These are phyloP conservation scores for Parauchenoglanis punctatus DNA, from an alignment of 2,797 vertebrate genomes.

Conservation along the genomic window DNA sequence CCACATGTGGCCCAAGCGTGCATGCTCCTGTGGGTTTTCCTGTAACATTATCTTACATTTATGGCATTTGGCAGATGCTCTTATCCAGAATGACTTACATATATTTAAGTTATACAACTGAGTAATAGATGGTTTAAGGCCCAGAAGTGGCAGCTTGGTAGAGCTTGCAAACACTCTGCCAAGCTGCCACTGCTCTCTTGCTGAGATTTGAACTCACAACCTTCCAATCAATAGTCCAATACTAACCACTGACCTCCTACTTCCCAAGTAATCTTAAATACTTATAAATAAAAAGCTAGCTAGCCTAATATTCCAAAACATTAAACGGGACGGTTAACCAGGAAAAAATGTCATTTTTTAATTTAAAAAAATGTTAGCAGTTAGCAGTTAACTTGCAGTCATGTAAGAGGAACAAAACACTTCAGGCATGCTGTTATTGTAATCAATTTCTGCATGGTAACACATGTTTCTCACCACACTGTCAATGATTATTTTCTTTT, in stretches of 20 bases:
- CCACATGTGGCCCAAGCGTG: neutral
- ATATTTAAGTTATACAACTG: no score
- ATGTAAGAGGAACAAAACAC: neutral
- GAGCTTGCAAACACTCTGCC: no score
- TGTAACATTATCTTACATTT: neutral
- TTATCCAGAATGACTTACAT: no score
- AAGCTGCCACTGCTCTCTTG: no score
- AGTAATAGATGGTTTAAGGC: no score
- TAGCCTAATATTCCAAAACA: neutral
- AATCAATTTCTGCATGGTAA: neutral
- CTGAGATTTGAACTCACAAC: no score
- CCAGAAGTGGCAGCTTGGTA: no score
- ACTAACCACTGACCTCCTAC: no score
- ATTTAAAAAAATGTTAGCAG: neutral
- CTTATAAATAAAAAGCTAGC: neutral
- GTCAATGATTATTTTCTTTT: neutral
- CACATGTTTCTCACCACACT: neutral
- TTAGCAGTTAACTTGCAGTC: neutral
- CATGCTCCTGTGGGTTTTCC: neutral
- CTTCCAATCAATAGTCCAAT: no score
- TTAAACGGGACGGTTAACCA: no score
- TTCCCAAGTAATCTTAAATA: neutral
- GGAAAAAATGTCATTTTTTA: neutral
- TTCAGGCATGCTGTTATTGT: neutral
- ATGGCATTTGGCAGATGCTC: no score